Conservation (phyloP, 1,140 invertebrate genomes). For the Meloidogyne chitwoodi region DNA sequence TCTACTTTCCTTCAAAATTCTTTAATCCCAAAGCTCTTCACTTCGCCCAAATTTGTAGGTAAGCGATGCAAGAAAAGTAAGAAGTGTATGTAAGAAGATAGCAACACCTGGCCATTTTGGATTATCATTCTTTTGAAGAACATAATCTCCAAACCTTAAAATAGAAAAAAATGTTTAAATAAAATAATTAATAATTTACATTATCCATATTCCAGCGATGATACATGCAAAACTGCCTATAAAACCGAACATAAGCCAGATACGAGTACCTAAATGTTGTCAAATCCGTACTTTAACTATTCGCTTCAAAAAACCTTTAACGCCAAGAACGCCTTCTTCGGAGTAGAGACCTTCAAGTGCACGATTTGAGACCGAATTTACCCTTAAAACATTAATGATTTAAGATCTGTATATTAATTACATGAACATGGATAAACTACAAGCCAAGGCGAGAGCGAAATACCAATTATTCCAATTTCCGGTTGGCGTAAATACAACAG, state of each 20-base stretch:
- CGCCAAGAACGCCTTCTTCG: conserved; percentile 79
- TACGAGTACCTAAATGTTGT: conserved; percentile 69
- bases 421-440: conserved; percentile 89
- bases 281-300: conserved; percentile 3
- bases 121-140: conserved; percentile 47
- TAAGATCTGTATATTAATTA: conserved; percentile 61
- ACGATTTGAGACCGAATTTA: conserved; percentile 91
- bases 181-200: conserved; percentile 72
- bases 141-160: conserved; percentile 69
- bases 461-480: conserved; percentile 70
- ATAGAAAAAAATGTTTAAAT: conserved; percentile 69
- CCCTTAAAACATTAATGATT: conserved; percentile 65
- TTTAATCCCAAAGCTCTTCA: conserved; percentile 68
- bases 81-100: conserved; percentile 86
- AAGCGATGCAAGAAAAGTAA: conserved; percentile 83
- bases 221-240: conserved; percentile 89
- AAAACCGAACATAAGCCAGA: conserved; percentile 95
- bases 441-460: conserved; percentile 87
- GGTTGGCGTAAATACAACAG: conserved; percentile 68
- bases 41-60: conserved; percentile 84
- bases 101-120: conserved; percentile 68
- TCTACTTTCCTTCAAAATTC: conserved; percentile 65
- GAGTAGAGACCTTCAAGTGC: conserved; percentile 74
- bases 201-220: conserved; percentile 89
- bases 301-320: conserved; percentile 64